Percentiles rank a stretch among this genome's conserved stretches.
Evolutionary conservation across 2,797 vertebrate genomes (phyloP).

Genomic region (Linurgus olivaceus): DNA sequence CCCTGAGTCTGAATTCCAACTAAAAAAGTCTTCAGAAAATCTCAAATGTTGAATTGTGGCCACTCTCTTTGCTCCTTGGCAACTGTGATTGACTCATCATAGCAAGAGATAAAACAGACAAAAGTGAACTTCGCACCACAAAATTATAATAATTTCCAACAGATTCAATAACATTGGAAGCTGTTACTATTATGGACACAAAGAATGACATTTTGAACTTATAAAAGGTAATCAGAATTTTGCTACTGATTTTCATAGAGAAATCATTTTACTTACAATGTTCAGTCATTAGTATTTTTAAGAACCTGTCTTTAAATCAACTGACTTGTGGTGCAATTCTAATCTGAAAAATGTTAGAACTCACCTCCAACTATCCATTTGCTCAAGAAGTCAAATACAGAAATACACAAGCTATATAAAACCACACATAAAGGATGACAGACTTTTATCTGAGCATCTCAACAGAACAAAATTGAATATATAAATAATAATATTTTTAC

Average conservation of each 20-base stretch:
- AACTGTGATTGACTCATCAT: background rate
- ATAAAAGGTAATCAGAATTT: background rate
- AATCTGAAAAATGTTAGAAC: background rate
- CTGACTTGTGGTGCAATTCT: background rate
- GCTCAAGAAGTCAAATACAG: background rate
- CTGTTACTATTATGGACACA: background rate
- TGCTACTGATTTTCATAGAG: background rate
- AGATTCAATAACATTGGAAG: background rate
- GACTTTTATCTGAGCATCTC: background rate
- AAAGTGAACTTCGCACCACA: background rate
- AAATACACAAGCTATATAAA: background rate
- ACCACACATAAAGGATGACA: background rate
- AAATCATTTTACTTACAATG: background rate
- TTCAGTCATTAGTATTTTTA: background rate
- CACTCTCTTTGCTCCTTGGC: background rate
- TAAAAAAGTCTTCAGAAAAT: background rate
- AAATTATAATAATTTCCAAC: background rate
- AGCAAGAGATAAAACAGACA: background rate
- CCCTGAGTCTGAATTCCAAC: background rate
- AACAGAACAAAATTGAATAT: background rate
- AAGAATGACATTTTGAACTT: background rate
- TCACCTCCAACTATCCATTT: background rate
- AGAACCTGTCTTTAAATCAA: background rate
- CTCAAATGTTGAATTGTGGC: background rate
- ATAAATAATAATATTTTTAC: background rate